Conservation (phyloP, 2,113 vertebrate genomes). For the Australoheros scitulus region DNA sequence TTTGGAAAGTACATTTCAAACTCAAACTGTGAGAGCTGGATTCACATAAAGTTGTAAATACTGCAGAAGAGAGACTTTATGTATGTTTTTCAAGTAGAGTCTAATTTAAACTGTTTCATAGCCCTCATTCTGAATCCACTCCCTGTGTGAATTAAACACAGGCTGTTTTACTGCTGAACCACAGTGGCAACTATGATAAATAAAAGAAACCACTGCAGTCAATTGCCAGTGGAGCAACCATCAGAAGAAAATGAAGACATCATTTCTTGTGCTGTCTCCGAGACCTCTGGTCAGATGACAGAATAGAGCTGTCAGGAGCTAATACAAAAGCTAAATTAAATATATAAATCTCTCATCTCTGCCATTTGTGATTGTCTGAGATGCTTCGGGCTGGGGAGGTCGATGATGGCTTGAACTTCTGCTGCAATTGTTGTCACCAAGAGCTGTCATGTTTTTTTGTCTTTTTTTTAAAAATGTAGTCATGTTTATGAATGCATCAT, state of each 20-base stretch:
- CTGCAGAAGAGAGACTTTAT: slow-evolving; percentile 31
- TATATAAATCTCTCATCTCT: slow-evolving; percentile 49
- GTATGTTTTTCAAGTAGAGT: slow-evolving; percentile 15
- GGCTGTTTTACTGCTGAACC: slow-evolving; percentile 51
- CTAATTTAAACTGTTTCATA: slow-evolving; percentile 47
- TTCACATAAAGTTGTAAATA: slow-evolving; percentile 26
- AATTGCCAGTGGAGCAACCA: slow-evolving; percentile 23
- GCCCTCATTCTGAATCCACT: slow-evolving; percentile 37
- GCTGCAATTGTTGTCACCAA: neutral
- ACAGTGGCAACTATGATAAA: slow-evolving; percentile 58
- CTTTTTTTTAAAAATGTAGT: neutral
- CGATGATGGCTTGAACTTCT: slow-evolving; percentile 44
- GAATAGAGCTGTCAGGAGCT: slow-evolving; percentile 44
- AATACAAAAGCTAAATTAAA: slow-evolving; percentile 62
- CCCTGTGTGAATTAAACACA: slow-evolving; percentile 33
- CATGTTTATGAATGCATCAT: slow-evolving; percentile 5
- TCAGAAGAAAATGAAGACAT: slow-evolving; percentile 29
- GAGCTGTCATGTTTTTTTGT: neutral
- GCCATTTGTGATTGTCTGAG: slow-evolving; percentile 13
- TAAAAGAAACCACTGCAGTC: slow-evolving; percentile 41
- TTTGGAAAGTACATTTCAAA: slow-evolving; percentile 9
- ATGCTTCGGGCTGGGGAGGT: slow-evolving; percentile 27
- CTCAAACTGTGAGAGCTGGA: neutral
- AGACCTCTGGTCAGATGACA: slow-evolving; percentile 40
- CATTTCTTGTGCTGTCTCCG: neutral